These are phyloP conservation scores for Sapajus apella DNA, from an alignment of 2,113 vertebrate genomes.

Conservation along the genomic window DNA sequence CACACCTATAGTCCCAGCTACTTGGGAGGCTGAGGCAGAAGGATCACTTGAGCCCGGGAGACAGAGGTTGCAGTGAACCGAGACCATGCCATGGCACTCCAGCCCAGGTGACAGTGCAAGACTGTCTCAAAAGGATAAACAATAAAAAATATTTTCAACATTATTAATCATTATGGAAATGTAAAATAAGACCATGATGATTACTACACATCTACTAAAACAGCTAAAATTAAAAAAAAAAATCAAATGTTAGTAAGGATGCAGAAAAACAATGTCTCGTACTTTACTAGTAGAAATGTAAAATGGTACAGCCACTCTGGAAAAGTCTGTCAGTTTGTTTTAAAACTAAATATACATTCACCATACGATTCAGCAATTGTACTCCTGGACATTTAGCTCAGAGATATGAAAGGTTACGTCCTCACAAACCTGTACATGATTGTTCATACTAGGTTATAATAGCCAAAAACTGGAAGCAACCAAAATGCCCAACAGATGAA, in stretches of 20 bases:
- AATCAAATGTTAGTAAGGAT: not conserved
- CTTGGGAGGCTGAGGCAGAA: too few relatives aligned
- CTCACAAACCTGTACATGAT: not conserved
- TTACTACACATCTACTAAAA: not conserved
- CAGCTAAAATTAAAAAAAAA: constrained; percentile 8
- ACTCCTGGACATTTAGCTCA: not conserved
- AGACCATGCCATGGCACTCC: too few relatives aligned
- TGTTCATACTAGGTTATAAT: not conserved
- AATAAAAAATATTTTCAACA: constrained; percentile 36
- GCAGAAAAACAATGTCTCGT: constrained; percentile 19
- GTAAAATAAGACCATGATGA: constrained; percentile 21
- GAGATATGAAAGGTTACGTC: not conserved
- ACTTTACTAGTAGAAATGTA: not conserved
- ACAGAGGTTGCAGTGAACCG: too few relatives aligned
- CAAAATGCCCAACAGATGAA: constrained; percentile 1
- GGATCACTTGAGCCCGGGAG: too few relatives aligned
- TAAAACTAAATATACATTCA: constrained; percentile 42
- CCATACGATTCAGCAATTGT: not conserved
- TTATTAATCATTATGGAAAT: constrained; percentile 42
- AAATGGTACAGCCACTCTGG: not conserved
- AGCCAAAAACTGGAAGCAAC: constrained; percentile 1
- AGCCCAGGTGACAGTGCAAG: too few relatives aligned
- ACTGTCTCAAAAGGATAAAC: too few relatives aligned
- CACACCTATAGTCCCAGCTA: too few relatives aligned
- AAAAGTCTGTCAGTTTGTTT: constrained; percentile 26